These are phyloP conservation scores for Lasaia peninsularis DNA, from an alignment of 1,140 invertebrate genomes.

Conservation along the genomic window DNA sequence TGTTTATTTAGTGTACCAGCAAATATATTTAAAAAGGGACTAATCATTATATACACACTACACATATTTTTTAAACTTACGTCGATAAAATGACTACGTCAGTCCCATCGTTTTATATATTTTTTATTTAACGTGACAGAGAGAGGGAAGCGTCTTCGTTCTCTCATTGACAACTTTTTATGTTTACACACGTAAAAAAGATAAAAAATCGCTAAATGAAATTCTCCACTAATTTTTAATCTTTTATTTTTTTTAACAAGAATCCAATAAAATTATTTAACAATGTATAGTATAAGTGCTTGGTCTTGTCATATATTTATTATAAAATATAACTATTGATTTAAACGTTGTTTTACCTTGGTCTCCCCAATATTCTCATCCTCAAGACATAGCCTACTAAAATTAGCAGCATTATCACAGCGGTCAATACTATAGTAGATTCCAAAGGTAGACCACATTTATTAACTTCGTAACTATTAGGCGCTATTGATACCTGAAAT, in stretches of 20 bases:
- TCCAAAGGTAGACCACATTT: constrained; percentile 56
- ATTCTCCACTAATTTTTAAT: background rate
- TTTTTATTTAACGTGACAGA: too few species aligned
- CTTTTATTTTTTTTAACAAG: constrained; percentile 3
- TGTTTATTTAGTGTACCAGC: background rate
- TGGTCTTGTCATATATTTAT: constrained; percentile 75
- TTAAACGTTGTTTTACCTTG: constrained; percentile 17
- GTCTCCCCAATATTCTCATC: constrained; percentile 37
- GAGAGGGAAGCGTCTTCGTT: too few species aligned
- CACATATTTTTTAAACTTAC: too few species aligned
- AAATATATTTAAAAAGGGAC: too few species aligned
- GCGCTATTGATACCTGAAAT: constrained; percentile 53
- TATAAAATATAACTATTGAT: constrained; percentile 44
- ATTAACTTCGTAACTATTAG: constrained; percentile 38
- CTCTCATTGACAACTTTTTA: too few species aligned
- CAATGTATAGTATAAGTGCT: constrained; percentile 64
- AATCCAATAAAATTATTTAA: background rate
- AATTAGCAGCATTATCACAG: constrained; percentile 35
- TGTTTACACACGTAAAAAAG: too few species aligned
- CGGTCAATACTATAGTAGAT: constrained; percentile 43
- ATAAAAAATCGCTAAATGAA: background rate
- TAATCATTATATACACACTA: too few species aligned
- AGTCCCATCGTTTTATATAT: too few species aligned
- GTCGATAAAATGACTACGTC: too few species aligned
- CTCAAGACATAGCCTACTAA: constrained; percentile 31